phyloP scores from a whole-genome alignment of 2,888 invertebrate species.

The Tetranychus piercei region DNA sequence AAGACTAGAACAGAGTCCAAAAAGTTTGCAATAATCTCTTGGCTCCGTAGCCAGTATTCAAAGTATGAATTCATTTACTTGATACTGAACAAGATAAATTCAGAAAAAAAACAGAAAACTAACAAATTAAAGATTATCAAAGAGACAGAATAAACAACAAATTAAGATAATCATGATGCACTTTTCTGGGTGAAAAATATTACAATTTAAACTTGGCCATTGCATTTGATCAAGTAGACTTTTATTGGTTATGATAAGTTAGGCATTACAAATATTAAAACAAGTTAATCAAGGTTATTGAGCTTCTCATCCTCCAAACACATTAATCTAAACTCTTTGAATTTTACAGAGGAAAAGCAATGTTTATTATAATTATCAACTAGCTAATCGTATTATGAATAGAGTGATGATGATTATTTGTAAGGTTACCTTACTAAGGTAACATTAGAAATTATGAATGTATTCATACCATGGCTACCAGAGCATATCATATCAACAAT shows the following conservation, averaged over 20 bases:
- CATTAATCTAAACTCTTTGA: not conserved
- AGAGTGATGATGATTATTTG: not conserved
- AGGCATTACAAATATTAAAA: not conserved
- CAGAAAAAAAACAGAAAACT: not conserved
- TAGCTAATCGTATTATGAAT: not conserved
- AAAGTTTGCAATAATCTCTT: too few relatives aligned
- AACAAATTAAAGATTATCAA: not conserved
- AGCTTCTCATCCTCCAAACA: not conserved
- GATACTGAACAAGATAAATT: not conserved
- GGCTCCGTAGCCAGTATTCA: too few relatives aligned
- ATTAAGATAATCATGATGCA: too few relatives aligned
- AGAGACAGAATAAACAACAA: too few relatives aligned
- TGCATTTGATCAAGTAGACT: too few relatives aligned
- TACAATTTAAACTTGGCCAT: too few relatives aligned
- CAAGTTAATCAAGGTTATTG: not conserved
- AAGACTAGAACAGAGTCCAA: too few relatives aligned
- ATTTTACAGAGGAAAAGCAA: too few relatives aligned
- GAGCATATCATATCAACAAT: not conserved
- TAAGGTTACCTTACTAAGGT: not conserved
- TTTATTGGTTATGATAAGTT: too few relatives aligned
- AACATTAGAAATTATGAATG: not conserved
- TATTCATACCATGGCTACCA: not conserved
- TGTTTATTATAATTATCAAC: too few relatives aligned
- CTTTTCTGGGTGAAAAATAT: too few relatives aligned
- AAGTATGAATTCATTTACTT: not conserved